A percentile compares a stretch with the other conserved stretches of the same genome.
Conservation (phyloP, 2,888 invertebrate species). For the Drosophila antonietae region DNA sequence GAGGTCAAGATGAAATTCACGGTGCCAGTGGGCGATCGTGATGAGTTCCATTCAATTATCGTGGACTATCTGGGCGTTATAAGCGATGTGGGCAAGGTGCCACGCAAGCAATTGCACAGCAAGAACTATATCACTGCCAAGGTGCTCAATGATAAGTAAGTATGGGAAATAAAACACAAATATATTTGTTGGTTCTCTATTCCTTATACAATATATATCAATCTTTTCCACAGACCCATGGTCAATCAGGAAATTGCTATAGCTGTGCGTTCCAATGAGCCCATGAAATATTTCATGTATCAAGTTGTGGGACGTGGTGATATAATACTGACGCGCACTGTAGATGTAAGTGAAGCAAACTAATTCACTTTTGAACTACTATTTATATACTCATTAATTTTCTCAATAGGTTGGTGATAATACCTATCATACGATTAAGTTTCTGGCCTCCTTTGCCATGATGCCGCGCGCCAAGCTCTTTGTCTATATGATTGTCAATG, state of each 20-base stretch:
- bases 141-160: slow-evolving; percentile 86
- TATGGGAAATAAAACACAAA: background rate
- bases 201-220: too few relatives aligned
- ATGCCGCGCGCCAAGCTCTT: slow-evolving; percentile 93
- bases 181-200: too few relatives aligned
- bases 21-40: slow-evolving; percentile 80
- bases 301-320: slow-evolving; percentile 94
- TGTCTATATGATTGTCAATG: slow-evolving; percentile 91
- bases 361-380: background rate
- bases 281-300: slow-evolving; percentile 91
- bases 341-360: slow-evolving; percentile 86
- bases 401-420: slow-evolving; percentile 77
- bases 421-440: slow-evolving; percentile 84
- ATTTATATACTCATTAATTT: too few relatives aligned
- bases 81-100: slow-evolving; percentile 82
- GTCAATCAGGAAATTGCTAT: slow-evolving; percentile 91
- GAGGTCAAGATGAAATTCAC: slow-evolving; percentile 83
- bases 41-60: slow-evolving; percentile 83
- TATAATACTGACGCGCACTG: slow-evolving; percentile 90
- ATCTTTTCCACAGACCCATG: slow-evolving; percentile 83
- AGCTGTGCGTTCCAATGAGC: slow-evolving; percentile 91
- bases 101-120: slow-evolving; percentile 79
- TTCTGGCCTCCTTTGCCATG: slow-evolving; percentile 91
- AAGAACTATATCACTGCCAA: slow-evolving; percentile 84
- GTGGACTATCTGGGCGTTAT: slow-evolving; percentile 90